These are phyloP conservation scores for Oegoconia quadripuncta DNA, from an alignment of 2,888 invertebrate species.

Conservation along the genomic window DNA sequence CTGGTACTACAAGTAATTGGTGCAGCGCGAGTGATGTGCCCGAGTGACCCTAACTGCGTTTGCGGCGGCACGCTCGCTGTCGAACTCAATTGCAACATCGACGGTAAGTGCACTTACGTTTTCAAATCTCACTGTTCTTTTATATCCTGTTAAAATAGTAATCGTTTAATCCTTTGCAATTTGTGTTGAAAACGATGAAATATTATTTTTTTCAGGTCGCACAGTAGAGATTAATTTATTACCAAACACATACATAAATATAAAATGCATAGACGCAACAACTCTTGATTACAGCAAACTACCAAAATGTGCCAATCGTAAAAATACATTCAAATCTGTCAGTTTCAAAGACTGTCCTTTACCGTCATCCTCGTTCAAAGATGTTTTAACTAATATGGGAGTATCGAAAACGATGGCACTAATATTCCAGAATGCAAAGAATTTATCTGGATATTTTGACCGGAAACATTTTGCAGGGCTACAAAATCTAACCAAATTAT, in stretches of 20 bases:
- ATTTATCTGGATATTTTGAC: conserved; percentile 76
- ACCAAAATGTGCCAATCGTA: conserved; percentile 65
- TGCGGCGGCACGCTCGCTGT: conserved; percentile 66
- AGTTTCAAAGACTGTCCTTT: conserved; percentile 76
- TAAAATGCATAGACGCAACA: conserved; percentile 63
- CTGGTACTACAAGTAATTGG: conserved; percentile 62
- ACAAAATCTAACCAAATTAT: conserved; percentile 72
- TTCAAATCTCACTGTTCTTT: no score
- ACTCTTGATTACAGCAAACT: conserved; percentile 63
- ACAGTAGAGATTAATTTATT: conserved; percentile 62
- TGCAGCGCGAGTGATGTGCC: conserved; percentile 58
- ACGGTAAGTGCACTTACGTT: conserved; percentile 69
- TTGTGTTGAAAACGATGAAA: no score
- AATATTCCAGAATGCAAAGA: conserved; percentile 74
- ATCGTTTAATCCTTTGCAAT: no score
- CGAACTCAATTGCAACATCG: conserved; percentile 72
- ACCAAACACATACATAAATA: conserved; percentile 62
- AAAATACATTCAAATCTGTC: conserved; percentile 64
- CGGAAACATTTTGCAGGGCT: conserved; percentile 80
- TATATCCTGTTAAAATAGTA: no score
- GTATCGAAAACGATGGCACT: conserved; percentile 72
- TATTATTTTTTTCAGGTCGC: conserved; percentile 62
- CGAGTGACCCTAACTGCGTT: conserved; percentile 71
- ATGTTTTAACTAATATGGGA: conserved; percentile 66
- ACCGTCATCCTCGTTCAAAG: conserved; percentile 69